Evolutionary conservation across 2,888 invertebrate species (phyloP).

Genomic region (Perizoma affinitatum): DNA sequence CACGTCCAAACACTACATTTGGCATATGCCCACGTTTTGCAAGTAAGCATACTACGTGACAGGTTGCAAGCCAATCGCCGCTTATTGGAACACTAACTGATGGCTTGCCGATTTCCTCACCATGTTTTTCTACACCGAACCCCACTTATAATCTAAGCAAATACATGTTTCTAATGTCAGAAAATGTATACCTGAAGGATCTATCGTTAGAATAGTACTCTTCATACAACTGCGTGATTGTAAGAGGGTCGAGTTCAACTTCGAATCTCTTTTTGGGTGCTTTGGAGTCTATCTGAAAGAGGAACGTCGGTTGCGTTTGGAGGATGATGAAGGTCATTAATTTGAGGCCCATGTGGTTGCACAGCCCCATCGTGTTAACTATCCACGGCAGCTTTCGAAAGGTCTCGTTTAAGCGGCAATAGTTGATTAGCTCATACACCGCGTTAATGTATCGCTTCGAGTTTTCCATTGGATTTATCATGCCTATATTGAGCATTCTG

Average conservation of each 20-base stretch:
- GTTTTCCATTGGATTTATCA: constrained; percentile 86
- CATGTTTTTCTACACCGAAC: too few species aligned
- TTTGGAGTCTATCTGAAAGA: constrained; percentile 88
- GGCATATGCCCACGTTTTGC: too few species aligned
- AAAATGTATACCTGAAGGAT: constrained; percentile 43
- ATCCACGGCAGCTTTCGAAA: constrained; percentile 86
- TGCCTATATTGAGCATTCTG: constrained; percentile 85
- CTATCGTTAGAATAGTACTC: constrained; percentile 42
- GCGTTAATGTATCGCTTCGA: constrained; percentile 84
- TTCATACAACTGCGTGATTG: constrained; percentile 49
- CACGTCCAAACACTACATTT: too few species aligned
- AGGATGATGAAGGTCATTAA: constrained; percentile 85
- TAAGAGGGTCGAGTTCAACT: constrained; percentile 49
- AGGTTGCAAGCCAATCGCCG: too few species aligned
- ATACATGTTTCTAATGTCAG: too few species aligned
- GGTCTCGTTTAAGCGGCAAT: constrained; percentile 63
- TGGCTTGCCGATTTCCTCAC: too few species aligned
- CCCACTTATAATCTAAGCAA: too few species aligned
- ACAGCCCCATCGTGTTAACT: constrained; percentile 93
- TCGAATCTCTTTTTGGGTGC: constrained; percentile 64
- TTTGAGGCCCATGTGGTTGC: constrained; percentile 87
- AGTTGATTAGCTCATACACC: constrained; percentile 80
- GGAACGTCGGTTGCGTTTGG: constrained; percentile 84
- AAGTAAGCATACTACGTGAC: too few species aligned
- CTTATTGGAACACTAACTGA: too few species aligned